Percentiles rank a stretch among this genome's conserved stretches.
phyloP scores from a whole-genome alignment of 2,113 vertebrate species.

The Oncorhynchus masou region DNA sequence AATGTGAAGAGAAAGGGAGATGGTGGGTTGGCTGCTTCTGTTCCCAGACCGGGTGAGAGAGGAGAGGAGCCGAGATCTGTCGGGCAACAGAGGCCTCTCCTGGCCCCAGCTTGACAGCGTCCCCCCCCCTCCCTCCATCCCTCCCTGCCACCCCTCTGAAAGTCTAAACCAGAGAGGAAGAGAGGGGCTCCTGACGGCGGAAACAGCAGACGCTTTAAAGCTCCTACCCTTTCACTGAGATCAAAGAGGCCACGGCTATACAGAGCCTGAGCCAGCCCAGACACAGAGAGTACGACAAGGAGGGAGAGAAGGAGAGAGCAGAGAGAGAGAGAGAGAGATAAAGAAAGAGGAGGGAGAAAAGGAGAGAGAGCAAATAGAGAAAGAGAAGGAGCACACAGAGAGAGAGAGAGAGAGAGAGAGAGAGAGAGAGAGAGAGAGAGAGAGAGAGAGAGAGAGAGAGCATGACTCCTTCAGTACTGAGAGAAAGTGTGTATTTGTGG shows the following conservation, averaged over 20 bases:
- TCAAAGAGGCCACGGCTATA: conserved; percentile 60
- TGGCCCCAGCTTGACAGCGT: conserved; percentile 49
- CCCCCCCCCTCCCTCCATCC: background rate
- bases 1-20: background rate
- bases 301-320: background rate
- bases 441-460: background rate
- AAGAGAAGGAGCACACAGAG: conserved; percentile 1
- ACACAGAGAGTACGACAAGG: conserved; percentile 43
- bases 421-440: background rate
- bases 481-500: background rate
- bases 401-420: conserved; percentile 2
- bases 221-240: conserved; percentile 69
- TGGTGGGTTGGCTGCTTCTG: background rate
- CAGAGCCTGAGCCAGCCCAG: conserved; percentile 62
- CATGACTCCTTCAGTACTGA: background rate
- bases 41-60: background rate
- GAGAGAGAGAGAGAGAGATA: conserved; percentile 44
- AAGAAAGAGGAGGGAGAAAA: background rate
- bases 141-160: conserved; percentile 53
- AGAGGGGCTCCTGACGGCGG: conserved; percentile 70
- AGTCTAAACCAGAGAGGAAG: conserved; percentile 55
- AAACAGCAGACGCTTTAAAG: conserved; percentile 74
- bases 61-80: conserved; percentile 27
- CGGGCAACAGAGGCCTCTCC: conserved; percentile 39
- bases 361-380: background rate